Percentiles rank a stretch among this genome's conserved stretches.
Conservation (phyloP, 1,140 invertebrate species). For the Sycophila sp. region DNA sequence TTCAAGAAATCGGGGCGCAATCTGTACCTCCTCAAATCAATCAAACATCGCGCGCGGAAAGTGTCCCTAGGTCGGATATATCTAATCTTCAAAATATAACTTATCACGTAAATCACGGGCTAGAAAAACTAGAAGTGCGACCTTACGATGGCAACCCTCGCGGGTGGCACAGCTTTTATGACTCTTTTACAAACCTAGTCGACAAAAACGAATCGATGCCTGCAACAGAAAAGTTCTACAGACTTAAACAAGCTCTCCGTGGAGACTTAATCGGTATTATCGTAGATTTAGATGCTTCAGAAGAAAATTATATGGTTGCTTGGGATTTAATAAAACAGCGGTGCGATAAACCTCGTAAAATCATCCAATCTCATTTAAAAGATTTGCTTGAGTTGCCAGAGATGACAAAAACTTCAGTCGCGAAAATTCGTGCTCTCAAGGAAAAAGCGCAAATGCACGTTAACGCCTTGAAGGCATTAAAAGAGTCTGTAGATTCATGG, state of each 20-base stretch:
- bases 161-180: background rate
- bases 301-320: conserved; percentile 33
- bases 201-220: background rate
- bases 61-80: background rate
- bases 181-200: background rate
- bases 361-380: conserved; percentile 34
- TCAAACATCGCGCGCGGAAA: too few relatives aligned
- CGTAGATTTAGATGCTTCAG: conserved; percentile 17
- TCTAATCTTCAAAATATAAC: background rate
- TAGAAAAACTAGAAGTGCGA: background rate
- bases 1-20: too few relatives aligned
- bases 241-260: background rate
- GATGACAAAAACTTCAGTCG: conserved; percentile 5
- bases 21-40: too few relatives aligned
- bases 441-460: conserved; percentile 36
- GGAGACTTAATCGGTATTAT: background rate
- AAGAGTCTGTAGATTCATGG: conserved; percentile 34
- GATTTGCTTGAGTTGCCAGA: conserved; percentile 28
- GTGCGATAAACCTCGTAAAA: conserved; percentile 30
- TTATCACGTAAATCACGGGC: background rate
- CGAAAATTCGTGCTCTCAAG: conserved; percentile 27
- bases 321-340: conserved; percentile 29
- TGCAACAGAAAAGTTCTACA: background rate
- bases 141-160: background rate
- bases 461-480: conserved; percentile 32